phyloP scores from a whole-genome alignment of 30 jellyfish, hydroid and myxozoan species.

The Calvadosia cruxmelitensis region DNA sequence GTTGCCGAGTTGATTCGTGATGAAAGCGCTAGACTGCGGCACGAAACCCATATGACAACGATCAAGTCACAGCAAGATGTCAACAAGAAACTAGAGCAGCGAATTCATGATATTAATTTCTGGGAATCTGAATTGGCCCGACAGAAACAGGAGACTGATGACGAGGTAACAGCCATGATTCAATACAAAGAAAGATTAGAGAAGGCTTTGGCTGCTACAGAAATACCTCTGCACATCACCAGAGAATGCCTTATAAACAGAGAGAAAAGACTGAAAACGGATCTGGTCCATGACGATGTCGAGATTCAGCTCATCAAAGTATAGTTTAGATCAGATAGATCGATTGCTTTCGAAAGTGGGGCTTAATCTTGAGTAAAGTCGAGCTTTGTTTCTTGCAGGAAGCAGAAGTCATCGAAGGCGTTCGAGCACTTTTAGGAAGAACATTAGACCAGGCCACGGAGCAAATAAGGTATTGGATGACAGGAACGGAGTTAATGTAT shows the following conservation, averaged over 20 bases:
- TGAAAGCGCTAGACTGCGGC: conserved; percentile 73
- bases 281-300: conserved; percentile 93
- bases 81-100: conserved; percentile 82
- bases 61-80: conserved; percentile 89
- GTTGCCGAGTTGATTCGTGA: conserved; percentile 81
- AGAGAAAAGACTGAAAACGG: conserved; percentile 54
- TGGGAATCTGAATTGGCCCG: conserved; percentile 95
- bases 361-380: background rate
- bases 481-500: too few species aligned
- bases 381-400: conserved; percentile 48
- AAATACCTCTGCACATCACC: conserved; percentile 78
- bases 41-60: conserved; percentile 77
- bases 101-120: conserved; percentile 52
- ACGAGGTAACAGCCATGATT: conserved; percentile 57
- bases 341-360: too few species aligned
- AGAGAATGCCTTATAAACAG: conserved; percentile 78
- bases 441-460: conserved; percentile 85
- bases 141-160: conserved; percentile 72
- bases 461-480: conserved; percentile 92
- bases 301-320: conserved; percentile 89
- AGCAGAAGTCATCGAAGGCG: conserved; percentile 83
- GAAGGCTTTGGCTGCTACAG: conserved; percentile 75
- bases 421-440: conserved; percentile 57
- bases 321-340: too few species aligned
- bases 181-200: conserved; percentile 74